phyloP scores from a whole-genome alignment of 2,113 vertebrate genomes.

The Thermophis baileyi region DNA sequence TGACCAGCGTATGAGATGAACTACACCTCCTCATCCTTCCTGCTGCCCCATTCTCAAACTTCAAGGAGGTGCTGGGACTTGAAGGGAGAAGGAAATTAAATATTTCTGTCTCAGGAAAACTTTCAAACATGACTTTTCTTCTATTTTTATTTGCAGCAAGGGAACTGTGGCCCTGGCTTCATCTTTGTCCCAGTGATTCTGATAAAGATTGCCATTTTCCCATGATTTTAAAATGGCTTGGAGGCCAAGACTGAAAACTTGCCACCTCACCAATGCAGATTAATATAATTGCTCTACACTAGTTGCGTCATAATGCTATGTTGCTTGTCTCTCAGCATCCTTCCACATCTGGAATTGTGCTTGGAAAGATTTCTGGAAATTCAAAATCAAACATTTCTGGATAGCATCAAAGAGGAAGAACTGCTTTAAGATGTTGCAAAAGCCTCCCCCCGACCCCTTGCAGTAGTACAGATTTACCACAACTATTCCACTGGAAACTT shows the following conservation, averaged over 20 bases:
- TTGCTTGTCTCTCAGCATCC: not conserved
- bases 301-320: not conserved
- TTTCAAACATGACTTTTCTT: not conserved
- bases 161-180: not conserved
- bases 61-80: not conserved
- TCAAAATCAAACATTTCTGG: not conserved
- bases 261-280: not conserved
- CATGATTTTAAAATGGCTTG: not conserved
- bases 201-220: not conserved
- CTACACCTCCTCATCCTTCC: not conserved
- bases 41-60: not conserved
- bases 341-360: not conserved
- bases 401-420: not conserved
- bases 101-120: not conserved
- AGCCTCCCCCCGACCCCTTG: not conserved
- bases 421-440: not conserved
- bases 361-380: not conserved
- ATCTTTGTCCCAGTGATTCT: not conserved
- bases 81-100: not conserved
- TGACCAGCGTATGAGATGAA: not conserved
- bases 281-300: not conserved
- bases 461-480: not conserved
- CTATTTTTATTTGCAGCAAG: not conserved
- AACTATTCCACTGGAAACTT: constrained; percentile 1
- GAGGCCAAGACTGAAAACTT: not conserved